Percentiles rank a stretch among this genome's conserved stretches.
Conservation (phyloP, 2,113 vertebrate species). For the Neogale vison region DNA sequence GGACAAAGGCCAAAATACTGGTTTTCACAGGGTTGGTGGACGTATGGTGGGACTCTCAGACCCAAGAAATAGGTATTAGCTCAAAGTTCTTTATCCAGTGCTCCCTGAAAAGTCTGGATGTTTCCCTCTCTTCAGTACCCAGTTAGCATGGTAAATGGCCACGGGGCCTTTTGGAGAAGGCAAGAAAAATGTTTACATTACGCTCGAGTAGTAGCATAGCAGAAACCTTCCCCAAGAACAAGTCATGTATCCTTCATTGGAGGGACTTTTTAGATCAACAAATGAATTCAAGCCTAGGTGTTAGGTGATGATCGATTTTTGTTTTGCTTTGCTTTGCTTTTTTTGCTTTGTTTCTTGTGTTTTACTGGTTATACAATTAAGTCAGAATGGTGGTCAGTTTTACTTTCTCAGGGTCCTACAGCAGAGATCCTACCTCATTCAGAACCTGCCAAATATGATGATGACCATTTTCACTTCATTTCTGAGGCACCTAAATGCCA, state of each 20-base stretch:
- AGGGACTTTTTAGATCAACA: neutral
- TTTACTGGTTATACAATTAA: neutral
- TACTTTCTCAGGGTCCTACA: neutral
- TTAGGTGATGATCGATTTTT: neutral
- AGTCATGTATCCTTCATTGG: neutral
- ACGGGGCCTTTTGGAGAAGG: neutral
- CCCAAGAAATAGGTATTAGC: neutral
- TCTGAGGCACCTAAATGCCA: neutral
- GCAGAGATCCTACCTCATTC: neutral
- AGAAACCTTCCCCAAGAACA: neutral
- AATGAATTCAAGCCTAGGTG: neutral
- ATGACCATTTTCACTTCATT: neutral
- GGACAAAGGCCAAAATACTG: neutral
- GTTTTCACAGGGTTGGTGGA: neutral
- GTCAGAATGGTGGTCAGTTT: neutral
- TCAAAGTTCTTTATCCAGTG: neutral
- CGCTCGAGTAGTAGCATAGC: neutral
- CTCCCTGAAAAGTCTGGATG: neutral
- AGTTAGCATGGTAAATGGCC: neutral
- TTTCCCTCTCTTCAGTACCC: neutral
- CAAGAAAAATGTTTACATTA: neutral
- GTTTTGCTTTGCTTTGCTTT: neutral
- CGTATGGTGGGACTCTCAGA: neutral
- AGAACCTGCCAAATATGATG: neutral
- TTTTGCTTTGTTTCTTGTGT: neutral